Percentiles rank a stretch among this genome's conserved stretches.
Evolutionary conservation across 2,797 vertebrate species (phyloP).

Genomic region (Spinibarbus caldwelli): DNA sequence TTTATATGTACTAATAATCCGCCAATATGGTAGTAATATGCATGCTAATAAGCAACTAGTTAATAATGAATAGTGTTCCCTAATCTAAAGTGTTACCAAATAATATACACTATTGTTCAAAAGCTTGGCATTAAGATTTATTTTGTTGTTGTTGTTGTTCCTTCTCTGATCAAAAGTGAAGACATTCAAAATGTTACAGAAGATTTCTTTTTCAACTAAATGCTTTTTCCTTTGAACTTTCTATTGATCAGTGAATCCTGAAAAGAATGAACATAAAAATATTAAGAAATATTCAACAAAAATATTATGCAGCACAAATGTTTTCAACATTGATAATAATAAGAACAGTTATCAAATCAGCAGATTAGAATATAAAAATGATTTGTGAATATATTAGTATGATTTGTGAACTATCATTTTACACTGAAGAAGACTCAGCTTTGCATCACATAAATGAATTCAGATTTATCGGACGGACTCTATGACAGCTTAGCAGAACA

Average conservation of each 20-base stretch:
- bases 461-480: no score
- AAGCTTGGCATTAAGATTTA: neutral
- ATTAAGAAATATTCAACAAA: neutral
- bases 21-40: neutral
- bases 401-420: no score
- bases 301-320: neutral
- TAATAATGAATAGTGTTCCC: neutral
- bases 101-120: neutral
- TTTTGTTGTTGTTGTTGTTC: neutral
- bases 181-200: neutral
- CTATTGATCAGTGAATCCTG: neutral
- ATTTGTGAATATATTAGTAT: no score
- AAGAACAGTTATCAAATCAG: neutral
- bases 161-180: neutral
- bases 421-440: no score
- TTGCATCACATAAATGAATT: no score
- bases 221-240: neutral
- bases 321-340: neutral
- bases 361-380: neutral
- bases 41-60: neutral
- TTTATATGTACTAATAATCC: neutral
- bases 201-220: neutral
- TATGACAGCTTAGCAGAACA: no score
- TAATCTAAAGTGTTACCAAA: neutral
- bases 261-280: neutral